Conservation (phyloP, 1,140 invertebrate genomes). For the Metopolophium dirhodum region DNA sequence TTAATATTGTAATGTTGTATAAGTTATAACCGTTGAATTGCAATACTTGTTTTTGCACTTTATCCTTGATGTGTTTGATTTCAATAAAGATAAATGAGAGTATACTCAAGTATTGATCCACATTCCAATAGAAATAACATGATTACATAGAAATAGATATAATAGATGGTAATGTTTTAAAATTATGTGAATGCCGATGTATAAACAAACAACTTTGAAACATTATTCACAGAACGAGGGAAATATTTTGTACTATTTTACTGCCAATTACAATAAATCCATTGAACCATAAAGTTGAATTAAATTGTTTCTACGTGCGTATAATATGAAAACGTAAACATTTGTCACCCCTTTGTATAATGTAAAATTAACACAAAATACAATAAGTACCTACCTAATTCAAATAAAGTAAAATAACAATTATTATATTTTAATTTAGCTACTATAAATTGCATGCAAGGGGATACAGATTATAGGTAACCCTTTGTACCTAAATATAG, state of each 20-base stretch:
- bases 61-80: slow-evolving; percentile 23
- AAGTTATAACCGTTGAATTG: neutral
- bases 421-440: neutral
- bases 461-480: too few relatives aligned
- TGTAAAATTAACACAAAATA: neutral
- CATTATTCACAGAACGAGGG: neutral
- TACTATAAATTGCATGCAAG: neutral
- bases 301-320: neutral
- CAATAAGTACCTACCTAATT: neutral
- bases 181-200: neutral
- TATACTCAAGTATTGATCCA: neutral
- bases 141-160: neutral
- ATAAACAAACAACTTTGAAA: neutral
- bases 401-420: neutral
- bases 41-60: neutral
- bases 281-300: neutral
- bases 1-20: neutral
- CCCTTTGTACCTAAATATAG: too few relatives aligned
- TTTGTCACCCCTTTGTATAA: neutral
- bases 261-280: neutral
- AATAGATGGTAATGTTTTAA: neutral
- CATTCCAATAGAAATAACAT: neutral
- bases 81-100: slow-evolving; percentile 1
- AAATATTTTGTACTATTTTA: neutral
- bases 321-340: neutral